Evolutionary conservation across 2,113 vertebrate species (phyloP).

Genomic region (Oreochromis spilurus): DNA sequence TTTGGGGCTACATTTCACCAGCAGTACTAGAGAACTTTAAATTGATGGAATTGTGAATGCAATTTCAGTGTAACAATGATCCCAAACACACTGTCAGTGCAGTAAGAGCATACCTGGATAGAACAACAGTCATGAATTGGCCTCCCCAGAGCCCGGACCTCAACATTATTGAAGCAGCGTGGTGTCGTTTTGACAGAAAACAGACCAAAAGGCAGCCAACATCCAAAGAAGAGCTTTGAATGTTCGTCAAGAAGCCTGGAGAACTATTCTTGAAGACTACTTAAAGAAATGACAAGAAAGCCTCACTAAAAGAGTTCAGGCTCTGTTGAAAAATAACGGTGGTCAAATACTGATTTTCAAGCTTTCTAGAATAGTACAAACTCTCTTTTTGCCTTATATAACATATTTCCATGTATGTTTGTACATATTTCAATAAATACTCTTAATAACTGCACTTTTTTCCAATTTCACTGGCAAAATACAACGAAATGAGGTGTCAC

Average conservation of each 20-base stretch:
- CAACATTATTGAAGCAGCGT: not conserved
- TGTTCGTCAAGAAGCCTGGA: not conserved
- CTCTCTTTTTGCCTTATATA: not conserved
- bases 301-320: not conserved
- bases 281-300: not conserved
- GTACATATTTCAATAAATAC: not conserved
- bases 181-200: no score
- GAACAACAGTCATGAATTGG: not conserved
- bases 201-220: not conserved
- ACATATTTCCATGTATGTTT: not conserved
- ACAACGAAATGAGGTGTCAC: not conserved
- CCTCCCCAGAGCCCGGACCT: not conserved
- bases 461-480: not conserved
- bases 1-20: not conserved
- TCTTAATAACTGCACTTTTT: not conserved
- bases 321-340: not conserved
- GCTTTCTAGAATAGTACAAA: not conserved
- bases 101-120: not conserved
- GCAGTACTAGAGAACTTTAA: not conserved
- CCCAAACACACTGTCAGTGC: not conserved
- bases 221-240: not conserved
- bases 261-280: not conserved
- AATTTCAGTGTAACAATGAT: not conserved
- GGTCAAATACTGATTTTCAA: not conserved
- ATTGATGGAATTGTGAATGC: not conserved